Base-by-base conservation (phyloP, 92 coral and sea anemone species). In the Porites divaricata region DNA sequence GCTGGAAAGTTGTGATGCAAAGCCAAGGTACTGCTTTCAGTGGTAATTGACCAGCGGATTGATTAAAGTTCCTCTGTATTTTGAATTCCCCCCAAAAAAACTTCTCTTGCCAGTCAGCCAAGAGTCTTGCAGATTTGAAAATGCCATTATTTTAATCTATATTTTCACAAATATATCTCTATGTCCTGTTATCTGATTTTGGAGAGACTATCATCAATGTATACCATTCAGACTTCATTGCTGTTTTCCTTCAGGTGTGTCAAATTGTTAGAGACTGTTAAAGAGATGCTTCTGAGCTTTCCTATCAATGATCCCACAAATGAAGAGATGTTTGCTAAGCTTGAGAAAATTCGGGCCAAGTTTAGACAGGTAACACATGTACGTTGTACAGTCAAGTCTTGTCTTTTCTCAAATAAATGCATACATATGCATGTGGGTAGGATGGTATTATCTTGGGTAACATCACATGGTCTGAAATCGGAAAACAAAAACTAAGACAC, bases 281-380 rank as follows among this genome's bases (percentile, higher is more conserved):
- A 78, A 67, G 62, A 52, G 21, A 72, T 91, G 78, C 84, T 95
- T 79, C 19, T 57, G 21, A 73, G 81, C 28, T 83, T 85, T 7
- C 90, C 95, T 25, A 20, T 90, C 25, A 61, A 73, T 67, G 95
- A 95, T 70, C 87, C 91, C 26, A 76, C 87, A 24, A 79, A 89
- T 86, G 94, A 93, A 63, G 89, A 83, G 56, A 67, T 95, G 63
- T 90, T 88, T 87, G 63, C 62, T 71, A 84, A 88, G 57, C 83
- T 91, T 67, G 91, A 95, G 57, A 85, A 84, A 63, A 76, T 95
- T 0, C 90, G 95, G 77, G 98, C 98, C 57, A 95, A 95, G 84
- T 95, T 91, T 70, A 95, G 88, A 79, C 95, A 93, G 94, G 97
- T 93, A 61, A 1, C 24, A 23, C 2, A 26, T n/a, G 20, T 66